A percentile compares a stretch with the other conserved stretches of the same genome.
These are phyloP conservation scores for Phrynocephalus versicolor DNA, from an alignment of 2,113 vertebrate species.

Conservation along the genomic window DNA sequence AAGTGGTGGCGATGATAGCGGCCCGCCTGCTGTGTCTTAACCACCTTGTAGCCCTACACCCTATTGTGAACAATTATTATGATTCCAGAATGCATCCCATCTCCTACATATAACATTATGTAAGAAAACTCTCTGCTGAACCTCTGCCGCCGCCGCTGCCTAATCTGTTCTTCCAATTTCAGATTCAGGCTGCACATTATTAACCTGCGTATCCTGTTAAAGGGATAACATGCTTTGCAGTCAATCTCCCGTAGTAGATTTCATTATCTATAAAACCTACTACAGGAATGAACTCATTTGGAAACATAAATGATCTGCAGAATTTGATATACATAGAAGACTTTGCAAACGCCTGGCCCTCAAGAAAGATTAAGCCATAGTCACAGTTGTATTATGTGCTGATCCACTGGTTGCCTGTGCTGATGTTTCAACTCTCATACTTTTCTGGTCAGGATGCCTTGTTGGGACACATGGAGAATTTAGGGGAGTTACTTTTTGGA, in stretches of 20 bases:
- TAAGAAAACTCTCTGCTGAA: constrained; percentile 11
- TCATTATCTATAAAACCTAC: background rate
- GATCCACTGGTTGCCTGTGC: background rate
- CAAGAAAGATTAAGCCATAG: background rate
- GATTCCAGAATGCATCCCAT: background rate
- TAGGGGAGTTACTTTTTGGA: too few relatives aligned
- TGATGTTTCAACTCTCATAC: background rate
- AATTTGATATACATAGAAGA: background rate
- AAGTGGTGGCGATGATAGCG: constrained; percentile 71
- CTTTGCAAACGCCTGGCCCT: background rate
- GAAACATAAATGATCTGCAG: background rate
- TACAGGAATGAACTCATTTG: background rate
- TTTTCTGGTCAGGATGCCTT: background rate
- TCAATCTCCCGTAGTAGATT: background rate
- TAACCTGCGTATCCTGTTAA: constrained; percentile 8
- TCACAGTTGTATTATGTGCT: background rate
- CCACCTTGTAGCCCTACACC: constrained; percentile 49
- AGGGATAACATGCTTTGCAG: background rate
- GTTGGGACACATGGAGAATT: too few relatives aligned
- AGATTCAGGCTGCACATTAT: constrained; percentile 16
- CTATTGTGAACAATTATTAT: constrained; percentile 24
- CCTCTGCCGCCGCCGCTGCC: background rate
- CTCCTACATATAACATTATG: background rate
- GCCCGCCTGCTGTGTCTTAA: constrained; percentile 74
- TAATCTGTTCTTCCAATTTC: constrained; percentile 27